Evolutionary conservation across 2,888 invertebrate genomes (phyloP).

Genomic region (Tyria jacobaeae): DNA sequence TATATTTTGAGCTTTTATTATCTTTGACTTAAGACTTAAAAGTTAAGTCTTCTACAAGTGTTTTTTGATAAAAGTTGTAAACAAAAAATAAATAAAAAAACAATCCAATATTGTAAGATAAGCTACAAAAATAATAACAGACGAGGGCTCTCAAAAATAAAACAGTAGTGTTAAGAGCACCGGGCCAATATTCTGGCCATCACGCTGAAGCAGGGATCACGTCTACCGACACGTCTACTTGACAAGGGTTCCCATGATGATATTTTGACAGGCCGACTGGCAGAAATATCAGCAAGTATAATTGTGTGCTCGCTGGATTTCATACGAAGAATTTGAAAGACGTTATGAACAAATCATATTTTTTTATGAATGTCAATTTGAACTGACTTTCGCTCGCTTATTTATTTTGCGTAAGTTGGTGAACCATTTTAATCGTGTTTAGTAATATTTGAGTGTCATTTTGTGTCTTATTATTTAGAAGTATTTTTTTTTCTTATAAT

Average conservation of each 20-base stretch:
- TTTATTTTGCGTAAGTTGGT: no score
- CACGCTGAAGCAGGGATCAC: constrained; percentile 20
- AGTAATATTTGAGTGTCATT: no score
- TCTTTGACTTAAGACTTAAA: no score
- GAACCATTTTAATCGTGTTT: no score
- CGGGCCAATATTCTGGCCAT: constrained; percentile 17
- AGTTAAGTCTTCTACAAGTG: no score
- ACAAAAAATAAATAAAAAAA: not conserved
- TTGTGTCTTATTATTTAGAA: no score
- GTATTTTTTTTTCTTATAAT: no score
- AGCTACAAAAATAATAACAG: constrained; percentile 2
- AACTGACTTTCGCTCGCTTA: not conserved
- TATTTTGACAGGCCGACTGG: constrained; percentile 25
- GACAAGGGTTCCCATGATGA: constrained; percentile 24
- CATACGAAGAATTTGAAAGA: not conserved
- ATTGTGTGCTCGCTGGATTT: constrained; percentile 4
- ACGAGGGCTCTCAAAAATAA: constrained; percentile 12
- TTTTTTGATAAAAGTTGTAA: not conserved
- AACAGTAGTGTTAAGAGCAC: constrained; percentile 7
- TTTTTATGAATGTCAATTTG: not conserved
- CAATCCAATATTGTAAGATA: not conserved
- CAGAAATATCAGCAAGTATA: constrained; percentile 19
- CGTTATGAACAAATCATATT: not conserved
- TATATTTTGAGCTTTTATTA: no score
- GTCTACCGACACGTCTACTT: constrained; percentile 6